Conservation (phyloP, 1,140 invertebrate genomes). For the Plutomurus gul region DNA sequence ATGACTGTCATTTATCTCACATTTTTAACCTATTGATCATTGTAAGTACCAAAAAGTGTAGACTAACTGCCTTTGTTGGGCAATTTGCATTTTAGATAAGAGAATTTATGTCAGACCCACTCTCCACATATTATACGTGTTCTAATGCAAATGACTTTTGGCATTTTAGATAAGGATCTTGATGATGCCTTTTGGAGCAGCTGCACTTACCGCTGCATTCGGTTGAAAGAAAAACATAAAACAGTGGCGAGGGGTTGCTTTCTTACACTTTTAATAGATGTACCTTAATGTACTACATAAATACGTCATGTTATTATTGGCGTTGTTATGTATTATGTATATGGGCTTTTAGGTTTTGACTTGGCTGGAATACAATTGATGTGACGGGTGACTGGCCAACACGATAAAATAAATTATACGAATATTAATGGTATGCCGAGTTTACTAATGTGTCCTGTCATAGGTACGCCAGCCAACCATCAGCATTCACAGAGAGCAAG, state of each 20-base stretch:
- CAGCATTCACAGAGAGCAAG: not conserved
- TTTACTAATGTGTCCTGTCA: conserved; percentile 13
- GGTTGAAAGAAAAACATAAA: not conserved
- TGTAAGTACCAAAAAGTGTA: conserved; percentile 6
- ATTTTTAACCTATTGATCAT: conserved; percentile 28
- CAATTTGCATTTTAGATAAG: conserved; percentile 25
- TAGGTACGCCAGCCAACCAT: not conserved
- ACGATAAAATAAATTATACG: conserved; percentile 25
- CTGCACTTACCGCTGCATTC: too few relatives aligned
- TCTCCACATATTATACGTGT: not conserved
- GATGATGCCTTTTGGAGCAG: too few relatives aligned
- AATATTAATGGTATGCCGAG: conserved; percentile 24
- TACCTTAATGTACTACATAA: too few relatives aligned
- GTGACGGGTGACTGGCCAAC: conserved; percentile 7
- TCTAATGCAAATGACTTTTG: conserved; percentile 22
- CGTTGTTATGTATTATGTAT: too few relatives aligned
- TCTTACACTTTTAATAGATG: too few relatives aligned
- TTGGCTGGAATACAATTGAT: conserved; percentile 1
- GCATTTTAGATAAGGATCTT: conserved; percentile 10
- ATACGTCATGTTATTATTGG: too few relatives aligned
- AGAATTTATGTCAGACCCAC: not conserved
- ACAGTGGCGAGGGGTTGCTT: not conserved
- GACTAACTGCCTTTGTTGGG: conserved; percentile 19
- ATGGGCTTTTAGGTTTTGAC: too few relatives aligned
- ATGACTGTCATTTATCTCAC: conserved; percentile 22